Evolutionary conservation across 2,797 vertebrate species (phyloP).

Genomic region (Pantherophis vulpinus): DNA sequence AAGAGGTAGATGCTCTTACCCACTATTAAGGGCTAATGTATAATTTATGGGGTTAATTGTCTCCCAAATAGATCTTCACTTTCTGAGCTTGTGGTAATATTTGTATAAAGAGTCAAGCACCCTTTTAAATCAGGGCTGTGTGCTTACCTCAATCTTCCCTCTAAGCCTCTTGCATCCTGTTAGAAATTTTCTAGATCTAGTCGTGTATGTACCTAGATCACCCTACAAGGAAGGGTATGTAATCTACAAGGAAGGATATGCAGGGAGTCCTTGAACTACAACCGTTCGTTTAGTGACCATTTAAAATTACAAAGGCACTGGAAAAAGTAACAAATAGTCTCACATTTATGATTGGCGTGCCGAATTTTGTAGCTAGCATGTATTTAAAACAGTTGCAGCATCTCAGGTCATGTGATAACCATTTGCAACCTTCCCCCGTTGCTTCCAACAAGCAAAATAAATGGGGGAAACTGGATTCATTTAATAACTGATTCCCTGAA

Average conservation of each 20-base stretch:
- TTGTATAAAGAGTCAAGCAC: background rate
- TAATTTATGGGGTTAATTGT: background rate
- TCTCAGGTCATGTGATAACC: background rate
- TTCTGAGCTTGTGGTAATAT: background rate
- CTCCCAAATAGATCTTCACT: background rate
- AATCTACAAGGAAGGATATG: background rate
- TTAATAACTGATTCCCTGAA: background rate
- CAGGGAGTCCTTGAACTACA: background rate
- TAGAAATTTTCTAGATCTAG: background rate
- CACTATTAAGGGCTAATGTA: background rate
- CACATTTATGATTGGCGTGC: background rate
- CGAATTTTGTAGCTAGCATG: background rate
- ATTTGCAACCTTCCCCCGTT: background rate
- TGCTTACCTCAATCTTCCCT: background rate
- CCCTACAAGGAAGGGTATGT: background rate
- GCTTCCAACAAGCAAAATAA: background rate
- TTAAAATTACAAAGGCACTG: background rate
- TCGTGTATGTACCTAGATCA: fast-evolving
- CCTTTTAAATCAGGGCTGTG: background rate
- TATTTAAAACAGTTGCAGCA: background rate
- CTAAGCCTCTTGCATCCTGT: background rate
- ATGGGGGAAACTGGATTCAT: background rate
- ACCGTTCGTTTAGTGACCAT: background rate
- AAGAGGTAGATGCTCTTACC: background rate
- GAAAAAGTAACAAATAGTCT: background rate